Conservation (phyloP, 2,113 vertebrate genomes). For the Campylomormyrus numenius region DNA sequence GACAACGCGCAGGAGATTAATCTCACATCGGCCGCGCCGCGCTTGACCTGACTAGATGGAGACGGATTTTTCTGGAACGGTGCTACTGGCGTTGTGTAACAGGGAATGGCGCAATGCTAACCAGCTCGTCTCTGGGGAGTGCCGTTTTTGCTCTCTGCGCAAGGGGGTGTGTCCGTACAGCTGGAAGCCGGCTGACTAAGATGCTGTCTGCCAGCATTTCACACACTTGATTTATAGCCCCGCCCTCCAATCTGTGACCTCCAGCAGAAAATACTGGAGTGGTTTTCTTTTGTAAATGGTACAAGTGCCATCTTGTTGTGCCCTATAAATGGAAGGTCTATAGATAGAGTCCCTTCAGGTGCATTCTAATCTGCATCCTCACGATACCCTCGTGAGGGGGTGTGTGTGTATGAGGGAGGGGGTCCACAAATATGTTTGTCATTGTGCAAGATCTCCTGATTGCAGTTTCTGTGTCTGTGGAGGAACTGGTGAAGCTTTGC, state of each 20-base stretch:
- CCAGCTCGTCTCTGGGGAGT: background rate
- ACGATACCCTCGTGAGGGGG: background rate
- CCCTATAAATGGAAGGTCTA: background rate
- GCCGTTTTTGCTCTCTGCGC: background rate
- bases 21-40: background rate
- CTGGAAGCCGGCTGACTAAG: background rate
- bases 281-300: background rate
- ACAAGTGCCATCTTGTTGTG: background rate
- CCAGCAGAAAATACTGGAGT: background rate
- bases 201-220: background rate
- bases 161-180: background rate
- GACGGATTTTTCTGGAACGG: background rate
- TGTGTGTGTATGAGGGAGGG: background rate
- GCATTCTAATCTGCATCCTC: background rate
- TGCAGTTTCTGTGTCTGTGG: background rate
- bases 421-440: background rate
- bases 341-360: background rate
- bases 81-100: background rate
- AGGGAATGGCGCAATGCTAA: background rate
- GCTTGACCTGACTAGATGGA: background rate
- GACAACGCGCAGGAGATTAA: background rate
- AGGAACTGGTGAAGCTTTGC: background rate
- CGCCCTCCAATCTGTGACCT: background rate
- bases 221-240: background rate
- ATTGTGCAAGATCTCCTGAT: too few relatives aligned